Base-by-base conservation (phyloP, 2,113 vertebrate species). In the Leptosomus discolor region DNA sequence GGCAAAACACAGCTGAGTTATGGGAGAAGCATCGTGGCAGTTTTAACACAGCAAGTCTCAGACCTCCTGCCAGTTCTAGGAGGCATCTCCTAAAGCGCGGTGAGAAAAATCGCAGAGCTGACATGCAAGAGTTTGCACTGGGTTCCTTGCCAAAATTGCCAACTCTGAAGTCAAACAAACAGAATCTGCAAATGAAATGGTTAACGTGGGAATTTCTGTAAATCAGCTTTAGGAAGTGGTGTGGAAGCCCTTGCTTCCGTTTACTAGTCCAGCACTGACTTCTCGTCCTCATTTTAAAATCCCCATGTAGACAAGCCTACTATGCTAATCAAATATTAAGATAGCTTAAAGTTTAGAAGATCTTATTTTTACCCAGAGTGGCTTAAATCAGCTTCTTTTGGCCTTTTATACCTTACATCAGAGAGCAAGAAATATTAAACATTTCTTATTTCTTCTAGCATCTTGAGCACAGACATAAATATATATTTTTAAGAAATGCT, bases 1-100 rank as follows among this genome's bases (percentile, higher is more conserved):
- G 89, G 92, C 86, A 95, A 94, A 97, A 91, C 87, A 85, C 57
- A 94, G 86, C 58, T 87, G 76, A 94, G 69, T 79, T 87, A 76
- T 63, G 45, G 70, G 61, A 39, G 57, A 95, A 85, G 61, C 88
- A 79, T 46, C 21, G 3, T 22, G 70, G 67, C 41, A 83, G 53
- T 67, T n/a, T 82, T 73, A 92, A 61, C 54, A 80, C 29, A 74
- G 64, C 60, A 77, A 90, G 82, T 43, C 75, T 34, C 90, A 92
- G 92, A 75, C 90, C 91, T 65, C 41, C 74, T 95, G 91, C 89
- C 95, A 95, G 84, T 23, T 88, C 45, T 53, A 32, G 69, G 74
- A 92, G 65, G n/a, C 57, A 83, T 69, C 87, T 68, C 41, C 10
- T 22, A 70, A 36, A 82, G 70, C 61, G 74, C 3, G 0, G 74